Percentiles rank a stretch among this genome's conserved stretches.
Conservation (phyloP, 2,888 invertebrate genomes). For the Pteria penguin region DNA sequence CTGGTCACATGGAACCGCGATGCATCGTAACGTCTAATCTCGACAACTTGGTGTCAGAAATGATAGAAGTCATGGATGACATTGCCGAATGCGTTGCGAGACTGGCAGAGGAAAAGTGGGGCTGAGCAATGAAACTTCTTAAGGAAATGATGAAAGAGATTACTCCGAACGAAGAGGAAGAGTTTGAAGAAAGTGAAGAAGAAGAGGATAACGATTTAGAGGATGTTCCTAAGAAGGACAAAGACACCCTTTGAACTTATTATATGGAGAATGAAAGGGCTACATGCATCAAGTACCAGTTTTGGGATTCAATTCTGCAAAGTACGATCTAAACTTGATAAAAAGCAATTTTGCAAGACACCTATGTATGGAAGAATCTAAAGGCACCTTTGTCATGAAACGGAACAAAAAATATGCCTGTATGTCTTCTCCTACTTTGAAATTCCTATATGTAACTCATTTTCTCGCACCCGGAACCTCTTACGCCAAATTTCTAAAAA, state of each 20-base stretch:
- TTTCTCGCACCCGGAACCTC: conserved; percentile 6
- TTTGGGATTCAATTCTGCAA: conserved; percentile 7
- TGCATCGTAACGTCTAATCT: too few species aligned
- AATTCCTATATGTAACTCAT: neutral
- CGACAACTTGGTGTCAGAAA: too few species aligned
- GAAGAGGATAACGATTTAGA: neutral
- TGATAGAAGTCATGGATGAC: neutral
- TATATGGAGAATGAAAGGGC: too few species aligned
- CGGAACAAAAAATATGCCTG: conserved; percentile 1
- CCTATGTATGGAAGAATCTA: too few species aligned
- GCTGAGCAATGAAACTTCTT: too few species aligned
- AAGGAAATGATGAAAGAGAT: too few species aligned
- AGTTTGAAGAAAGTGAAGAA: neutral
- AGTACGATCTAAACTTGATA: conserved; percentile 7
- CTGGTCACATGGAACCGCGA: conserved; percentile 21
- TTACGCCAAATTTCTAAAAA: conserved; percentile 48
- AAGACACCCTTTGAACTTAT: neutral
- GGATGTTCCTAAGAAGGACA: neutral
- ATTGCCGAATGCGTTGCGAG: too few species aligned
- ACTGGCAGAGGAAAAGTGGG: too few species aligned
- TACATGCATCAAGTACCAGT: too few species aligned
- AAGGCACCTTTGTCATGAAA: neutral
- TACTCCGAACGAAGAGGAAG: too few species aligned
- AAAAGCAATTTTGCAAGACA: too few species aligned
- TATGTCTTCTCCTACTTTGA: neutral